Evolutionary conservation across 2,797 vertebrate species (phyloP).

Genomic region (Ptychadena robeensis): DNA sequence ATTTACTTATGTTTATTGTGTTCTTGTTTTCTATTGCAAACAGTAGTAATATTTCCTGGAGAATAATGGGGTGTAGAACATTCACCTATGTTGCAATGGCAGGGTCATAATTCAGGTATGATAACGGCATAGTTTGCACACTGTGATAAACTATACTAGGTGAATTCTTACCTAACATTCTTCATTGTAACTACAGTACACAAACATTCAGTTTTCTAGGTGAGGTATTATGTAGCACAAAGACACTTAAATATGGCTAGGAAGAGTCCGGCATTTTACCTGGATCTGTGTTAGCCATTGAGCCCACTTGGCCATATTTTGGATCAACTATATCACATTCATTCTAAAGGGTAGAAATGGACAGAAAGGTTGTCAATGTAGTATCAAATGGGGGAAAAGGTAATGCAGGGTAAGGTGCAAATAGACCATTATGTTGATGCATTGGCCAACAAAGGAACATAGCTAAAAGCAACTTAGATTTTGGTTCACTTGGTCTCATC

Average conservation of each 20-base stretch:
- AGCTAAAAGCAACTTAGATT: too few relatives aligned
- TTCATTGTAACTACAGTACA: not conserved
- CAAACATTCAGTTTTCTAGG: not conserved
- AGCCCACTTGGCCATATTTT: not conserved
- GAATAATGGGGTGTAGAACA: constrained; percentile 43
- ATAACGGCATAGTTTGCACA: constrained; percentile 21
- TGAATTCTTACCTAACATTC: constrained; percentile 11
- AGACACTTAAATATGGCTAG: not conserved
- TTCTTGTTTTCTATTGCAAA: constrained; percentile 29
- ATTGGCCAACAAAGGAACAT: too few relatives aligned
- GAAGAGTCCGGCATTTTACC: not conserved
- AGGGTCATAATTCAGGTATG: constrained; percentile 54
- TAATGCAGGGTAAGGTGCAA: too few relatives aligned
- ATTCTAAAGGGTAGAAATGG: too few relatives aligned
- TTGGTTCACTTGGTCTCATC: too few relatives aligned
- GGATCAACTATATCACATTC: too few relatives aligned
- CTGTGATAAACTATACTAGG: constrained; percentile 26
- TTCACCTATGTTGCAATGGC: constrained; percentile 30
- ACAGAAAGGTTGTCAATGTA: too few relatives aligned
- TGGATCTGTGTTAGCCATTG: not conserved
- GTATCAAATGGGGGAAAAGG: too few relatives aligned
- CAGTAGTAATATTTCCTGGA: constrained; percentile 17
- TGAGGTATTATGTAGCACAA: not conserved
- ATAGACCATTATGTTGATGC: too few relatives aligned
- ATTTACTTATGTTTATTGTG: constrained; percentile 47